These are phyloP conservation scores for Colostygia pectinataria DNA, from an alignment of 2,888 invertebrate species.

Conservation along the genomic window DNA sequence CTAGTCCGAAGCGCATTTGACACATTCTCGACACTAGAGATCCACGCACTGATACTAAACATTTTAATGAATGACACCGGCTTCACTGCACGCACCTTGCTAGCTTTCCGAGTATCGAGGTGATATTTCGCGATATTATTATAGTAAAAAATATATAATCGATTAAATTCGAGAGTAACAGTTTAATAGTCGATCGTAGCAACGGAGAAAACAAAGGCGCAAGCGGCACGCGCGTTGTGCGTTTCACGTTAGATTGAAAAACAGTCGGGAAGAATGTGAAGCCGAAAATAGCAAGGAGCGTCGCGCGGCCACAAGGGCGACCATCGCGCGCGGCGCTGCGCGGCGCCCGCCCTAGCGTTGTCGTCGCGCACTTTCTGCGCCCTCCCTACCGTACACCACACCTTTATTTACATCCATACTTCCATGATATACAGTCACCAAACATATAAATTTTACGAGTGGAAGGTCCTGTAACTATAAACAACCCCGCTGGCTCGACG, in stretches of 20 bases:
- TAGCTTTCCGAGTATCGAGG: conserved; percentile 31
- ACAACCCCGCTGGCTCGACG: conserved; percentile 51
- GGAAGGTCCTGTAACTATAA: conserved; percentile 56
- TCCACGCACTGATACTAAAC: conserved; percentile 55
- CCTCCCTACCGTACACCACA: conserved; percentile 53
- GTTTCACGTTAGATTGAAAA: conserved; percentile 82
- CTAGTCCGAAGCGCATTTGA: conserved; percentile 59
- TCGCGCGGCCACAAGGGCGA: conserved; percentile 77
- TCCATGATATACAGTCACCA: conserved; percentile 60
- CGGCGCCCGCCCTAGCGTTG: conserved; percentile 29
- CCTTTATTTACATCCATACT: conserved; percentile 76
- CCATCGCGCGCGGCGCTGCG: conserved; percentile 59
- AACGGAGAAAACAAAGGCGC: conserved; percentile 69
- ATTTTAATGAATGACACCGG: conserved; percentile 48
- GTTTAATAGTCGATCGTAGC: conserved; percentile 47
- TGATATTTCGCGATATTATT: conserved; percentile 35
- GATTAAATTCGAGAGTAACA: conserved; percentile 44
- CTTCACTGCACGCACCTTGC: conserved; percentile 39
- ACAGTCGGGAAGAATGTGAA: conserved; percentile 79
- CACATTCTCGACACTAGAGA: conserved; percentile 49
- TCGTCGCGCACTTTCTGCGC: conserved; percentile 36
- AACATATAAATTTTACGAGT: conserved; percentile 56
- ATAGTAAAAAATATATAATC: conserved; percentile 44
- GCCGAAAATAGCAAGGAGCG: conserved; percentile 81
- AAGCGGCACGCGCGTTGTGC: conserved; percentile 74